Evolutionary conservation across 1,140 invertebrate genomes (phyloP), one percentile per base, ranked within the genome.

Genomic region (Drosophila sechellia): DNA sequence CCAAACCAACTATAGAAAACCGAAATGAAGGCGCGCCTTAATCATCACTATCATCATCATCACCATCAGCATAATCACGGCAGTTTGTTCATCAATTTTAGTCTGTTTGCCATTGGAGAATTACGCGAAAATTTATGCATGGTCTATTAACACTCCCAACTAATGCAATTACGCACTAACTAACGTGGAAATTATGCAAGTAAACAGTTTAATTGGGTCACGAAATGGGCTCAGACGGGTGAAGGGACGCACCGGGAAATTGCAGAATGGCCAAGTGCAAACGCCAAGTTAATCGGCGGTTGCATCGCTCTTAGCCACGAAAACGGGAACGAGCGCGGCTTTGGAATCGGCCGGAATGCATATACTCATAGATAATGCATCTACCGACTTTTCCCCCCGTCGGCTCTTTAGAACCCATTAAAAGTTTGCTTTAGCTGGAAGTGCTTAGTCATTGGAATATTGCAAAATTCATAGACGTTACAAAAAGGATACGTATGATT

Each of bases 181-280:
- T 83, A 87, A 86, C 79, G 71, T 86, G 75, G 55, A 87, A 81
- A 86, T 86, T 86, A 86, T 86, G 83, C 83, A 87, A 86, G 83
- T 86, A 86, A 86, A 86, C 84, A 86, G 76, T 89, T 86, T 86
- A 86, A 86, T 86, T 86, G 56, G 83, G 83, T 83, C 83, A 74
- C 58, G 15, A 74, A 74, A 74, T 69, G 54, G 46, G 69, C 45
- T 22, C 68, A 65, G n/a, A 25, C 10, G 27, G 13, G 52, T n/a
- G 35, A 15, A 48, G 31, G 17, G 56, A 22, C 17, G 11, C 20
- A 31, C 20, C 31, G 43, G 58, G 40, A 56, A 55, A 69, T 59
- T 43, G 43, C 35, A 46, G 43, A 70, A 46, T 42, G 48, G 55
- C 53, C 57, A 43, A 60, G 61, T 31, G 31, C 8, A 31, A 31